These are phyloP conservation scores for Cheilosia vernalis DNA, from an alignment of 2,888 invertebrate genomes.

Conservation along the genomic window DNA sequence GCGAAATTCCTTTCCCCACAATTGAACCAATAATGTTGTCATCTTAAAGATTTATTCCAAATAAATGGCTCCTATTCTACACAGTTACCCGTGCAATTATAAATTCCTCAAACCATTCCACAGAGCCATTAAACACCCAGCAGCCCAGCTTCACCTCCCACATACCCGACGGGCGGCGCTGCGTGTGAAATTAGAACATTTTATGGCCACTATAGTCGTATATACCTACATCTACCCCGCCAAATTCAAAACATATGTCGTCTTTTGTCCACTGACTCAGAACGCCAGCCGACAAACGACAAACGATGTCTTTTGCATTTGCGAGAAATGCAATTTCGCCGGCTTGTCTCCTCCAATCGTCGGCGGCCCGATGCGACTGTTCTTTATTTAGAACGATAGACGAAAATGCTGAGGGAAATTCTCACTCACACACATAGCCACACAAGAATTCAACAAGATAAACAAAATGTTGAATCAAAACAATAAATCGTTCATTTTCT, in stretches of 20 bases:
- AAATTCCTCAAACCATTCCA: constrained; percentile 57
- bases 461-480: constrained; percentile 64
- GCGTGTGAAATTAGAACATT: constrained; percentile 66
- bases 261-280: constrained; percentile 70
- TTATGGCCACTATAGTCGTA: constrained; percentile 49
- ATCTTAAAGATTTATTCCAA: constrained; percentile 66
- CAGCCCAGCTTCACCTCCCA: constrained; percentile 32
- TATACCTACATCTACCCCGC: constrained; percentile 5
- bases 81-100: constrained; percentile 47
- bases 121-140: constrained; percentile 53
- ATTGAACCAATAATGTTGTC: constrained; percentile 55
- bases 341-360: constrained; percentile 72
- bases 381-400: constrained; percentile 67
- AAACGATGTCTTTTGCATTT: constrained; percentile 40
- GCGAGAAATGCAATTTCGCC: constrained; percentile 65
- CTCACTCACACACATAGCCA: constrained; percentile 1
- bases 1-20: constrained; percentile 18
- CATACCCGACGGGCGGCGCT: constrained; percentile 1
- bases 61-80: constrained; percentile 51
- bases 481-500: constrained; percentile 55
- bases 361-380: constrained; percentile 48
- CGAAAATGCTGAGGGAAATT: constrained; percentile 44
- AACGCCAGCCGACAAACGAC: constrained; percentile 63
- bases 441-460: constrained; percentile 26
- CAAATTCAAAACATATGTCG: constrained; percentile 69